phyloP scores from a whole-genome alignment of 2,797 vertebrate genomes.

The Argya squamiceps region DNA sequence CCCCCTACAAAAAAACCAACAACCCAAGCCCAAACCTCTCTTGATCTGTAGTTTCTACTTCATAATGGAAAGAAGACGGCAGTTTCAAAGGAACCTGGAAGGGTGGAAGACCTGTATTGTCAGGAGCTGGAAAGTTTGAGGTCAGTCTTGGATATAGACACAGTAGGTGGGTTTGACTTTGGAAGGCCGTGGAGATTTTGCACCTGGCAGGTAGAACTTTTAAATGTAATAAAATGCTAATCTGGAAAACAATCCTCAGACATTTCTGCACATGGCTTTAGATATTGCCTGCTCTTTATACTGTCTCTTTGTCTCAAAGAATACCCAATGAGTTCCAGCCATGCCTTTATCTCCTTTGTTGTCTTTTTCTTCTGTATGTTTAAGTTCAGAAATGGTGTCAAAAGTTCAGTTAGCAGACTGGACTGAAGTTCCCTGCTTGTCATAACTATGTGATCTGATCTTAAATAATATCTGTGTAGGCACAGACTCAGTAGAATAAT shows the following conservation, averaged over 20 bases:
- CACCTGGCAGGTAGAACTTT: not conserved
- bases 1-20: accelerated
- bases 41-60: not conserved
- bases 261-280: not conserved
- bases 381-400: not conserved
- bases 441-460: not conserved
- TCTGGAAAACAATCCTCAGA: not conserved
- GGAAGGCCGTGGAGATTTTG: not conserved
- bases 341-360: not conserved
- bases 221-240: not conserved
- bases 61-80: not conserved
- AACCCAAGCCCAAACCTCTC: not conserved
- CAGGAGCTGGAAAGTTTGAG: not conserved
- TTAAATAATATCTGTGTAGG: not conserved
- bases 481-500: not conserved
- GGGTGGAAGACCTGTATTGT: not conserved
- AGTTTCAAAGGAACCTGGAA: not conserved
- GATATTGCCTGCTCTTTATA: not conserved
- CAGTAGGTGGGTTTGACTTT: not conserved
- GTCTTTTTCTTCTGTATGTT: not conserved
- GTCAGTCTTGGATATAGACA: accelerated
- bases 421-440: not conserved
- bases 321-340: not conserved
- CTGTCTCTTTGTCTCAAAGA: not conserved
- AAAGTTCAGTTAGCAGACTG: not conserved